phyloP scores from a whole-genome alignment of 2,888 invertebrate species.

The Dysmachus trigonus region DNA sequence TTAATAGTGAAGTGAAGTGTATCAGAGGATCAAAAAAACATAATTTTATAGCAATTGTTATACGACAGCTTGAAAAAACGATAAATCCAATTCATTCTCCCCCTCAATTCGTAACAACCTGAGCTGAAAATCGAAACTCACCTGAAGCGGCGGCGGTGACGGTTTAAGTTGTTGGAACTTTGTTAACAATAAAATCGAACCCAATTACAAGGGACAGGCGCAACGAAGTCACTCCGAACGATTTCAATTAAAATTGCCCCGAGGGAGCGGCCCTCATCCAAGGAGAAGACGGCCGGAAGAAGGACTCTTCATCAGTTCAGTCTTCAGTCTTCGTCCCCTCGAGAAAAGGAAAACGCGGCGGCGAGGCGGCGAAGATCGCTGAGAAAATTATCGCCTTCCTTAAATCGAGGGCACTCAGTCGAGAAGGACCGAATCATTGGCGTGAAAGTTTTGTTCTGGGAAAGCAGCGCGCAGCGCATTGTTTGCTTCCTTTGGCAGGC shows the following conservation, averaged over 20 bases:
- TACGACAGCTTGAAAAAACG: neutral
- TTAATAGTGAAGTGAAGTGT: too few species aligned
- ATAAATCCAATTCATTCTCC: neutral
- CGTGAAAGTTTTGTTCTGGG: slow-evolving; percentile 5
- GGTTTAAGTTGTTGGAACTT: neutral
- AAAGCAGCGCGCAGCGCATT: neutral
- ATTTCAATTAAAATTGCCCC: neutral
- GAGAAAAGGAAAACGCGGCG: neutral
- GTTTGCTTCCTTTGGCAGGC: neutral
- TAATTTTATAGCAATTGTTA: neutral
- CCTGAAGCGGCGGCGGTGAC: neutral
- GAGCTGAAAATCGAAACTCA: neutral
- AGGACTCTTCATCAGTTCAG: too few species aligned
- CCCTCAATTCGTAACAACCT: neutral
- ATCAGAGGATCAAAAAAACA: neutral
- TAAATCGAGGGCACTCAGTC: slow-evolving; percentile 9
- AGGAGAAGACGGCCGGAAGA: neutral
- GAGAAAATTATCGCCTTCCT: slow-evolving; percentile 13
- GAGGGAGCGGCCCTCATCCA: neutral
- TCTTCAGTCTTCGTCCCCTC: neutral
- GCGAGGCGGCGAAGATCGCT: neutral
- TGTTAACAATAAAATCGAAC: neutral
- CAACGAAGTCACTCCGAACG: neutral
- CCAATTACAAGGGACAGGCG: neutral
- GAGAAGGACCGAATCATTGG: slow-evolving; percentile 14